Conservation (phyloP, 2,888 invertebrate species). For the Melipona beecheii region DNA sequence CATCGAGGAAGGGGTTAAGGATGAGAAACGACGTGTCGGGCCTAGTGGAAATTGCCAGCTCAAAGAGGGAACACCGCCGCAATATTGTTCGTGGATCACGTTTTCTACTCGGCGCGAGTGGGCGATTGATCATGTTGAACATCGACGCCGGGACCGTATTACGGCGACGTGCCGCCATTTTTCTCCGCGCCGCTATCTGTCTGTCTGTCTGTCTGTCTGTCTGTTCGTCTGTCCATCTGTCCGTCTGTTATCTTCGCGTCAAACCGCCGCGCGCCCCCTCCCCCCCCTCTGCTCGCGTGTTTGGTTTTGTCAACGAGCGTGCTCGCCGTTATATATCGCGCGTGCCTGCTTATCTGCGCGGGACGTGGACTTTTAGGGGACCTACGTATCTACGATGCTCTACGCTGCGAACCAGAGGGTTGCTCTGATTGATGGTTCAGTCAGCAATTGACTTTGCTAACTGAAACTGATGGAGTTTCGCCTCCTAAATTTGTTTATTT, state of each 20-base stretch:
- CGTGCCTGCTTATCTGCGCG: slow-evolving; percentile 45
- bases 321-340: slow-evolving; percentile 34
- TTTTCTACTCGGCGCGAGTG: slow-evolving; percentile 64
- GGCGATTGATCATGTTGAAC: slow-evolving; percentile 72
- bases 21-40: neutral
- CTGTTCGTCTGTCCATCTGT: neutral
- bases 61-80: slow-evolving; percentile 57
- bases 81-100: slow-evolving; percentile 75
- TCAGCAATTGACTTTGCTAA: neutral
- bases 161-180: slow-evolving; percentile 57
- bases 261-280: no score
- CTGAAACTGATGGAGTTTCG: neutral
- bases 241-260: slow-evolving; percentile 51
- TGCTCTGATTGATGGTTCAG: slow-evolving; percentile 7
- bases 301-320: slow-evolving; percentile 52
- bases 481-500: neutral
- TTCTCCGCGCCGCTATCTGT: slow-evolving; percentile 49
- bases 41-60: slow-evolving; percentile 50
- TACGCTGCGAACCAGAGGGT: neutral
- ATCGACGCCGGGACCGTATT: slow-evolving; percentile 66
- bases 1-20: neutral
- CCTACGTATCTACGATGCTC: neutral
- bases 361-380: slow-evolving; percentile 34
- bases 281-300: slow-evolving; percentile 25
- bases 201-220: slow-evolving; percentile 28